Base-by-base conservation (phyloP, 2,113 vertebrate species). In the Alethe diademata region DNA sequence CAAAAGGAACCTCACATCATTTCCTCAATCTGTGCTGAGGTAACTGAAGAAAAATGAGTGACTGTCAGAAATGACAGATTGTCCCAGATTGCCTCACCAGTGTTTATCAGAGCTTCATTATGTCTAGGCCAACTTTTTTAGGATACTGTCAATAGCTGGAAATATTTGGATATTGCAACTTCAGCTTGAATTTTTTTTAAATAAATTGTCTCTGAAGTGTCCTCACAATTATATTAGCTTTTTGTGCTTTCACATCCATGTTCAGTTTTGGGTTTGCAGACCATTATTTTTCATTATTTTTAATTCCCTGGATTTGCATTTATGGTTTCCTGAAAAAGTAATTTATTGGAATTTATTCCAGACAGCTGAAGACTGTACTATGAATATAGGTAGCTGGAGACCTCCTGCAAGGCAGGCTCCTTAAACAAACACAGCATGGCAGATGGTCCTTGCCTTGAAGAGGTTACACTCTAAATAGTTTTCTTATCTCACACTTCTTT, bases 41-140 rank as follows among this genome's bases (percentile, higher is more conserved):
- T 85, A 92, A 80, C 70, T 79, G 79, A 79, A 79, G 78, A 86
- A 72, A 91, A 91, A 81, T 54, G 43, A 86, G 62, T 76, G 75
- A 47, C 61, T 86, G 61, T 85, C 89, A 76, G 73, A 89, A 61
- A 89, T 85, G 51, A 80, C 69, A 64, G 42, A 87, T 71, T 6
- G 12, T 69, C 40, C 43, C 43, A 84, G 51, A 40, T 45, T 87
- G 38, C 57, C 61, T 89, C 62, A 18, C 10, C 43, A 72, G 79
- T 71, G 42, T 81, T 92, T 38, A n/a, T 29, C 9, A 6, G 29
- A 60, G 28, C 28, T 78, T 72, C 71, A 9, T 53, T 82, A 35
- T 62, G 29, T 33, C 70, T 76, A 28, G 45, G 81, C 29, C 13
- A 78, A 6, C 26, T 53, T 31, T 83, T 78, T 69, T 31, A 61